Conservation (phyloP, 2,797 vertebrate genomes). For the Diglossa cyanea region DNA sequence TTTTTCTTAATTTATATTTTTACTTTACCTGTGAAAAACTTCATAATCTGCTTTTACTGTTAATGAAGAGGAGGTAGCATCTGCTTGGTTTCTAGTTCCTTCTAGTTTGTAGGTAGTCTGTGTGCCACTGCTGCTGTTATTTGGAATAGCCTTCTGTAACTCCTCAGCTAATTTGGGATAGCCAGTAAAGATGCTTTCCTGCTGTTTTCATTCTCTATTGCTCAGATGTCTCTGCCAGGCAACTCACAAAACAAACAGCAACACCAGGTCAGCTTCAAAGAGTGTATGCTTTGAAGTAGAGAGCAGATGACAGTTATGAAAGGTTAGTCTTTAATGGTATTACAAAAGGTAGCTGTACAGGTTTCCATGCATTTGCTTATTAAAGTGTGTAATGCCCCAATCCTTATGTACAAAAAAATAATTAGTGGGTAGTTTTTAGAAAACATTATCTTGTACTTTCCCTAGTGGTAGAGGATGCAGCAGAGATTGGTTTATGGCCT, state of each 20-base stretch:
- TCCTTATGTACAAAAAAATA: neutral
- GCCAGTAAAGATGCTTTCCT: neutral
- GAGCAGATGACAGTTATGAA: neutral
- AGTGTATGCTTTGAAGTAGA: neutral
- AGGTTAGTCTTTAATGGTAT: neutral
- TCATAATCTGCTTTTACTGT: neutral
- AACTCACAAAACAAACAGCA: constrained; percentile 39
- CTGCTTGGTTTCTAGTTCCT: neutral
- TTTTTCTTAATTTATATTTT: neutral
- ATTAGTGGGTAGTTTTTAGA: neutral
- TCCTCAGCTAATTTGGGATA: neutral
- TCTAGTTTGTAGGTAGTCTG: neutral
- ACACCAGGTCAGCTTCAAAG: neutral
- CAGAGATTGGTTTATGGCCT: neutral
- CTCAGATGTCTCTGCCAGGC: neutral
- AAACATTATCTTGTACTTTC: neutral
- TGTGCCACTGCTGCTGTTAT: fast-evolving
- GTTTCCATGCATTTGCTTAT: neutral
- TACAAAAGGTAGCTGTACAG: neutral
- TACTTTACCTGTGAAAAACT: neutral
- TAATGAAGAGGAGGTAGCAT: neutral
- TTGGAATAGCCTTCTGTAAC: neutral
- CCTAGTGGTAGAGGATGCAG: neutral
- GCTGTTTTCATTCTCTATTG: neutral
- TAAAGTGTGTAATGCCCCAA: neutral